Percentiles rank a stretch among this genome's conserved stretches.
Evolutionary conservation across 2,888 invertebrate species (phyloP).

Genomic region (Drosophila meridiana): DNA sequence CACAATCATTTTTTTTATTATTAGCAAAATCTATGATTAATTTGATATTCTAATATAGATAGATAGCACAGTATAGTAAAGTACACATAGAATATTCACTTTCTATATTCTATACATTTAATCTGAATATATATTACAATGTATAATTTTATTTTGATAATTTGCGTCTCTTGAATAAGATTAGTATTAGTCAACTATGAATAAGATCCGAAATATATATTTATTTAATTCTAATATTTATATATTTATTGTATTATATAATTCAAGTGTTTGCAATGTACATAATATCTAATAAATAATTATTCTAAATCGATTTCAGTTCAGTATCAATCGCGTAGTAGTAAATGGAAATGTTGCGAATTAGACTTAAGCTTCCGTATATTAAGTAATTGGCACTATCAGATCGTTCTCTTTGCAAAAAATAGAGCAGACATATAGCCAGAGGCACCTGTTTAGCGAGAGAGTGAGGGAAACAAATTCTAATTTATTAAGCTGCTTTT

Average conservation of each 20-base stretch:
- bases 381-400: slow-evolving; percentile 5
- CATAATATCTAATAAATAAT: no score
- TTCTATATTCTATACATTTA: no score
- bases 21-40: background rate
- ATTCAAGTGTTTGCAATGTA: background rate
- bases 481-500: slow-evolving; percentile 15
- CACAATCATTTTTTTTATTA: background rate
- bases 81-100: background rate
- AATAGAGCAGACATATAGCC: background rate
- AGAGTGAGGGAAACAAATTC: background rate
- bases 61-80: background rate
- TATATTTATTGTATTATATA: background rate
- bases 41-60: background rate
- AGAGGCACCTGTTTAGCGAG: background rate
- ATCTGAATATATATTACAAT: no score
- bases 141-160: background rate
- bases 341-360: background rate
- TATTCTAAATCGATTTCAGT: background rate
- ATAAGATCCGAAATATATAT: background rate
- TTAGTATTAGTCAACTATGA: background rate
- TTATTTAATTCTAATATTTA: background rate
- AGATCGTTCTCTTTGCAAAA: slow-evolving; percentile 4
- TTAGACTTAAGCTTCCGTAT: background rate
- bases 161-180: background rate
- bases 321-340: background rate